Conservation (phyloP, 1,140 invertebrate species). For the Mylabris phalerata region DNA sequence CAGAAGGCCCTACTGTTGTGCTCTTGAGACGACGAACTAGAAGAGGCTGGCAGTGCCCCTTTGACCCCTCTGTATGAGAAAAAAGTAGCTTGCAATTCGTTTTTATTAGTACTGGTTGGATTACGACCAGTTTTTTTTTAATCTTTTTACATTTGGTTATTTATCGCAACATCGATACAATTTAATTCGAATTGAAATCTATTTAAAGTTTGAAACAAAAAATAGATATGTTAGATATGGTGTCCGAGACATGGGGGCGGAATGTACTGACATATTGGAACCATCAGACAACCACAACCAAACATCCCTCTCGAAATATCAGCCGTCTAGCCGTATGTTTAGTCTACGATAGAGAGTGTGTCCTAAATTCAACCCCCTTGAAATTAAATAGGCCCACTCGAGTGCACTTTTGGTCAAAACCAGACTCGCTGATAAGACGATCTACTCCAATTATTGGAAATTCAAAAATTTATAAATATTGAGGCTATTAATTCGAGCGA, state of each 20-base stretch:
- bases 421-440: too few species aligned
- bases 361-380: conserved; percentile 2
- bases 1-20: conserved; percentile 26
- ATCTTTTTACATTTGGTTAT: too few species aligned
- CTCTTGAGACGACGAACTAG: conserved; percentile 33
- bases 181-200: too few species aligned
- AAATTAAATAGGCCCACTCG: conserved; percentile 6
- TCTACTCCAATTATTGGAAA: too few species aligned
- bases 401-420: too few species aligned
- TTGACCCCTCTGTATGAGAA: conserved; percentile 28
- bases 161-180: too few species aligned
- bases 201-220: too few species aligned
- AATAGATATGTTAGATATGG: not conserved
- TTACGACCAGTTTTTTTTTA: too few species aligned
- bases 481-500: not conserved
- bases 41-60: conserved; percentile 28
- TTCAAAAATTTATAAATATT: too few species aligned
- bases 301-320: conserved; percentile 14
- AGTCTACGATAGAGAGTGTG: conserved; percentile 18
- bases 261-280: conserved; percentile 34
- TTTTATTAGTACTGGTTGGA: not conserved
- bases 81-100: conserved; percentile 18
- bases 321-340: conserved; percentile 21
- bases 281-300: conserved; percentile 24
- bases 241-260: conserved; percentile 15